Conservation (phyloP, 2,888 invertebrate genomes). For the Rhagonycha fulva region DNA sequence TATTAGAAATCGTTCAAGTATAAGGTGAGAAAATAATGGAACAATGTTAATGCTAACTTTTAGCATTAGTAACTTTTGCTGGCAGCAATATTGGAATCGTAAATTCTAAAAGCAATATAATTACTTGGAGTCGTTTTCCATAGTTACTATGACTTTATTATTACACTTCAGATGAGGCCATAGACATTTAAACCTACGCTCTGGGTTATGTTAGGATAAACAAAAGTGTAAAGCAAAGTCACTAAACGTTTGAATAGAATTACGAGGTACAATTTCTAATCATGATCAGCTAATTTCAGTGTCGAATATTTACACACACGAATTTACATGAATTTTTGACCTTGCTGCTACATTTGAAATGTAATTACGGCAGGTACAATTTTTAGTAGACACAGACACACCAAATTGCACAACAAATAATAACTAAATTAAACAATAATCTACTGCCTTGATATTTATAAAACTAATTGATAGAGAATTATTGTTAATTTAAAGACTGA, state of each 20-base stretch:
- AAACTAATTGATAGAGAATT: not conserved
- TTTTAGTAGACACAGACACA: not conserved
- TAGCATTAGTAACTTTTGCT: slow-evolving; percentile 13
- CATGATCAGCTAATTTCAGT: not conserved
- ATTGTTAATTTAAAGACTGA: not conserved
- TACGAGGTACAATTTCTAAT: not conserved
- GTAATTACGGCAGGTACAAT: not conserved
- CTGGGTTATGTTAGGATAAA: not conserved
- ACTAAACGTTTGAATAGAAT: not conserved
- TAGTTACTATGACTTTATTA: slow-evolving; percentile 24
- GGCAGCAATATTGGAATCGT: slow-evolving; percentile 17
- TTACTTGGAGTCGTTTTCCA: slow-evolving; percentile 18
- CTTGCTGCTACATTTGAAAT: not conserved
- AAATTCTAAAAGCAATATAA: slow-evolving; percentile 27
- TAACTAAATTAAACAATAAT: not conserved
- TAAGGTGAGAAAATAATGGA: not conserved
- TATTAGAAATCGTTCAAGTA: not conserved
- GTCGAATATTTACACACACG: not conserved
- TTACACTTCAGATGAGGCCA: slow-evolving; percentile 14
- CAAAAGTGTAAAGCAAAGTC: not conserved
- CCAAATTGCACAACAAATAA: not conserved
- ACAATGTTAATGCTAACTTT: not conserved
- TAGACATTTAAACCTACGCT: slow-evolving; percentile 14
- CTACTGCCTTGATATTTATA: not conserved
- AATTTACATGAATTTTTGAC: not conserved